A percentile compares a stretch with the other conserved stretches of the same genome.
phyloP scores from a whole-genome alignment of 92 coral and sea anemone species.

The Epizoanthus stellaris region DNA sequence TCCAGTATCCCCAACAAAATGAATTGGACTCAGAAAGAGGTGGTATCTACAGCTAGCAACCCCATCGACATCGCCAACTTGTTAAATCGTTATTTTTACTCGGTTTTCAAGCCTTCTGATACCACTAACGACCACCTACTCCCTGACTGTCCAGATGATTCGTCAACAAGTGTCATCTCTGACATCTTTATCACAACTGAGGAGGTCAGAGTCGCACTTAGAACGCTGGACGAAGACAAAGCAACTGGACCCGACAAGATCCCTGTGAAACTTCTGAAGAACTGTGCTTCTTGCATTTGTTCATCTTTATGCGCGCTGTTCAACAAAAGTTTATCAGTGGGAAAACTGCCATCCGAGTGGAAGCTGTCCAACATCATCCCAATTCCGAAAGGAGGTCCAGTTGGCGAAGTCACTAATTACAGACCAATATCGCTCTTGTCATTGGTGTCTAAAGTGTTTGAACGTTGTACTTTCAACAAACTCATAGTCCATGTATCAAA shows the following conservation, averaged over 20 bases:
- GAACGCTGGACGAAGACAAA: constrained; percentile 35
- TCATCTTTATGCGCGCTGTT: constrained; percentile 39
- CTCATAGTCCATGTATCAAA: constrained; percentile 3
- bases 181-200: constrained; percentile 22
- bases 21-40: constrained; percentile 40
- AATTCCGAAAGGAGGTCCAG: constrained; percentile 7
- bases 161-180: constrained; percentile 12
- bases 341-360: constrained; percentile 43
- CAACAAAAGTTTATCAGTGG: constrained; percentile 39
- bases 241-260: constrained; percentile 43
- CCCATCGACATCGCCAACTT: constrained; percentile 16
- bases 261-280: constrained; percentile 36
- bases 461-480: constrained; percentile 12
- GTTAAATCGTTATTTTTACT: constrained; percentile 12
- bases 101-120: constrained; percentile 30
- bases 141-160: constrained; percentile 6
- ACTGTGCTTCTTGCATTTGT: constrained; percentile 33
- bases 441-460: neutral
- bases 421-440: neutral
- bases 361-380: constrained; percentile 41
- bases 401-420: constrained; percentile 15
- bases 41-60: constrained; percentile 19
- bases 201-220: constrained; percentile 36
- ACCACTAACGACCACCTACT: constrained; percentile 6
- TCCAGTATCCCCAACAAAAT: constrained; percentile 46